phyloP scores from a whole-genome alignment of 2,888 invertebrate genomes.

The Timandra comae region DNA sequence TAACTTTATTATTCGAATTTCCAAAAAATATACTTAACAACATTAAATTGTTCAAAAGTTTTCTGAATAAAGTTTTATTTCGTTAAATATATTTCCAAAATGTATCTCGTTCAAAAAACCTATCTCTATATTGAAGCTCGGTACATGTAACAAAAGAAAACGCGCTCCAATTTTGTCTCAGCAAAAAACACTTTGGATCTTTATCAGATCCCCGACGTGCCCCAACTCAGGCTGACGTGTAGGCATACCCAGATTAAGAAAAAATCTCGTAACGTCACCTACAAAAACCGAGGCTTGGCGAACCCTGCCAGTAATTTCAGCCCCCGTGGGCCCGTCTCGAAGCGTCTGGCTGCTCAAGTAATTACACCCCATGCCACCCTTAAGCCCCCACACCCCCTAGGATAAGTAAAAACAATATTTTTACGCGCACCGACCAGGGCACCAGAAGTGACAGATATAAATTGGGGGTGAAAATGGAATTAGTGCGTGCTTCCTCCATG shows the following conservation, averaged over 20 bases:
- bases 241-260: conserved; percentile 46
- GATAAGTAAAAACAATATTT: conserved; percentile 76
- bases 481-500: conserved; percentile 52
- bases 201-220: conserved; percentile 10
- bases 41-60: too few relatives aligned
- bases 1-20: too few relatives aligned
- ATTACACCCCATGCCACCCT: conserved; percentile 52
- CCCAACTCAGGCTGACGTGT: conserved; percentile 14
- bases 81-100: too few relatives aligned
- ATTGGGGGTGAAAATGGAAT: conserved; percentile 67
- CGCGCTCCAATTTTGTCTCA: conserved; percentile 6
- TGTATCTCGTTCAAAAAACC: conserved; percentile 1
- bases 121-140: conserved; percentile 7
- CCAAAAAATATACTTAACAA: too few relatives aligned
- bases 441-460: conserved; percentile 72
- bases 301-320: conserved; percentile 50
- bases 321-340: conserved; percentile 52
- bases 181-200: conserved; percentile 13
- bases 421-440: conserved; percentile 62
- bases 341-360: conserved; percentile 68
- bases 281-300: conserved; percentile 51
- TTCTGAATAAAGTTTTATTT: too few relatives aligned
- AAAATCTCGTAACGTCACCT: conserved; percentile 48
- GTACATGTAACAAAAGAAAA: conserved; percentile 12
- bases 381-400: conserved; percentile 33